Conservation (phyloP, 2,113 vertebrate genomes). For the Notarius quadriscutis region DNA sequence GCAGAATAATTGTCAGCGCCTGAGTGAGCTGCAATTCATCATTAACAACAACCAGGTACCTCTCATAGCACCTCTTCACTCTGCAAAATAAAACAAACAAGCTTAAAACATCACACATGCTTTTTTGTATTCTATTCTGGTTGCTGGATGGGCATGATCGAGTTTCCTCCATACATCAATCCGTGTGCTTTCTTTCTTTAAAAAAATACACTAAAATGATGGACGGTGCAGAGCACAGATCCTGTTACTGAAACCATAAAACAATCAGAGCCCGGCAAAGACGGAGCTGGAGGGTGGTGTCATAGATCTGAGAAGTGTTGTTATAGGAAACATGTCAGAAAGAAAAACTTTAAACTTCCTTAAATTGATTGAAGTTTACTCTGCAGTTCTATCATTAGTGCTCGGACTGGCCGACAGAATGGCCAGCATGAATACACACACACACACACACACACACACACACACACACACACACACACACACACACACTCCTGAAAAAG, state of each 20-base stretch:
- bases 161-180: slow-evolving; percentile 23
- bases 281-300: slow-evolving; percentile 2
- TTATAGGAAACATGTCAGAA: slow-evolving; percentile 68
- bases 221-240: slow-evolving; percentile 42
- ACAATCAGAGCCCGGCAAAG: slow-evolving; percentile 35
- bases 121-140: not conserved
- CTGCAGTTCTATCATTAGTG: slow-evolving; percentile 63
- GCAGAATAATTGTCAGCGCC: slow-evolving; percentile 22
- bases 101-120: slow-evolving; percentile 1
- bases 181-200: not conserved
- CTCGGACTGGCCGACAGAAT: slow-evolving; percentile 36
- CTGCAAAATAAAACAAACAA: slow-evolving; percentile 29
- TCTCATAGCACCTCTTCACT: slow-evolving; percentile 10
- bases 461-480: slow-evolving; percentile 15
- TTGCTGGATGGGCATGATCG: not conserved
- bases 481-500: slow-evolving; percentile 50
- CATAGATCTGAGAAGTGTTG: slow-evolving; percentile 63
- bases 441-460: slow-evolving; percentile 39
- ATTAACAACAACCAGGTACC: not conserved
- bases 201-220: slow-evolving; percentile 30
- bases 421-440: slow-evolving; percentile 64
- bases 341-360: slow-evolving; percentile 52
- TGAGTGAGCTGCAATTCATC: slow-evolving; percentile 17
- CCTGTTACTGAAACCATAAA: slow-evolving; percentile 43
- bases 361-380: slow-evolving; percentile 47